These are phyloP conservation scores for Cosmopolites sordidus DNA, from an alignment of 2,888 invertebrate species.

Conservation along the genomic window DNA sequence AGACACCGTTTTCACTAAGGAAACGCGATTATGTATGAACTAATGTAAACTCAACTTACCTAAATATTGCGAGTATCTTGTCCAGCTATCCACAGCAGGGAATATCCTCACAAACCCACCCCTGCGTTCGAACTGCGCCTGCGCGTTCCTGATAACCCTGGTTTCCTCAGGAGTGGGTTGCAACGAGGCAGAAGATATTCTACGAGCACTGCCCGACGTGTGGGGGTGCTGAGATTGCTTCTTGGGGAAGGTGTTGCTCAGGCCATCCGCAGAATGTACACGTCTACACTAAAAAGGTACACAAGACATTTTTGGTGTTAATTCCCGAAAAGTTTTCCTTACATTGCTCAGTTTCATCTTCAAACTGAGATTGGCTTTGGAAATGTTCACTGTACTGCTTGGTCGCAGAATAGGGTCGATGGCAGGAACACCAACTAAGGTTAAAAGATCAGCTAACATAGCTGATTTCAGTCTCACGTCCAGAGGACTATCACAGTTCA, in stretches of 20 bases:
- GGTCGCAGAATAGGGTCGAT: constrained; percentile 62
- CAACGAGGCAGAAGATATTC: constrained; percentile 39
- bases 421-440: constrained; percentile 84
- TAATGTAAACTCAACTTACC: constrained; percentile 48
- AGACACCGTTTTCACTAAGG: no score
- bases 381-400: constrained; percentile 27
- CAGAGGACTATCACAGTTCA: constrained; percentile 88
- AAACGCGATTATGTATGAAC: no score
- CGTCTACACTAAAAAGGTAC: constrained; percentile 56
- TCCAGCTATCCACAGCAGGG: constrained; percentile 85
- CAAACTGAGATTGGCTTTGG: constrained; percentile 30
- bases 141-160: constrained; percentile 67
- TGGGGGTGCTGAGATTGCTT: constrained; percentile 39
- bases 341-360: constrained; percentile 44
- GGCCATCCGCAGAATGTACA: constrained; percentile 69
- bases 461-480: constrained; percentile 92
- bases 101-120: constrained; percentile 90
- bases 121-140: constrained; percentile 74
- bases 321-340: constrained; percentile 21
- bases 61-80: constrained; percentile 72
- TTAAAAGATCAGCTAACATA: constrained; percentile 83
- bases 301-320: no score
- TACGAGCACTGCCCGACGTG: constrained; percentile 14
- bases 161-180: constrained; percentile 71
- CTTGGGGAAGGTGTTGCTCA: constrained; percentile 46